phyloP scores from a whole-genome alignment of 2,888 invertebrate genomes.

The Phaedon cochleariae region DNA sequence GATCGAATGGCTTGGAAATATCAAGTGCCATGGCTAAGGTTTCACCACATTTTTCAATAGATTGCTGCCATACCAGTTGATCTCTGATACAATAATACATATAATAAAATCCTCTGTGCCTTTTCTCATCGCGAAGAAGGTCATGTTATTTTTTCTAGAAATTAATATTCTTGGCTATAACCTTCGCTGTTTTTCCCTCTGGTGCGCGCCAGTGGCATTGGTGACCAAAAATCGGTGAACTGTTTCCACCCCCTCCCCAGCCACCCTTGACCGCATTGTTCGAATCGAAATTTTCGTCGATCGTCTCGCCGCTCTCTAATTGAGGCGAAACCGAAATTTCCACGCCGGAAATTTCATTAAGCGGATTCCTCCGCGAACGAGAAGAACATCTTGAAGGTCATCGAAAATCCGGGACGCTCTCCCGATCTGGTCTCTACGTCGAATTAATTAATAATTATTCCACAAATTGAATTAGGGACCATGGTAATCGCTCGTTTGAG shows the following conservation, averaged over 20 bases:
- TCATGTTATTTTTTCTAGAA: too few relatives aligned
- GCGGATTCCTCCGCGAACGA: constrained; percentile 25
- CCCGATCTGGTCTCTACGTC: constrained; percentile 11
- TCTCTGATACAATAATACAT: too few relatives aligned
- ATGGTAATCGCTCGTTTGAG: constrained; percentile 38
- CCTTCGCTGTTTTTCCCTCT: too few relatives aligned
- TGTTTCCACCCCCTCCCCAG: background rate
- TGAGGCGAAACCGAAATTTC: constrained; percentile 16
- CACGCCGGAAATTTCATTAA: constrained; percentile 31
- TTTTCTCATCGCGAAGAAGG: too few relatives aligned
- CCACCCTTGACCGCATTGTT: background rate
- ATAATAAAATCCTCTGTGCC: too few relatives aligned
- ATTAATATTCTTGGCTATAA: too few relatives aligned
- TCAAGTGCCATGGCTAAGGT: too few relatives aligned
- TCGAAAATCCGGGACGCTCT: constrained; percentile 15
- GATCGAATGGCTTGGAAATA: too few relatives aligned
- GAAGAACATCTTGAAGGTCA: constrained; percentile 33
- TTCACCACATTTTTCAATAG: too few relatives aligned
- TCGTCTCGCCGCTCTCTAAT: background rate
- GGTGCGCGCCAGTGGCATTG: too few relatives aligned
- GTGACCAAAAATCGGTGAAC: too few relatives aligned
- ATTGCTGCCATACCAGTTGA: too few relatives aligned
- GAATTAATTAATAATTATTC: constrained; percentile 34
- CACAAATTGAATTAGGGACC: constrained; percentile 43
- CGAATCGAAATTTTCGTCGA: background rate